phyloP scores from a whole-genome alignment of 2,888 invertebrate species.

The Eupithecia centaureata region DNA sequence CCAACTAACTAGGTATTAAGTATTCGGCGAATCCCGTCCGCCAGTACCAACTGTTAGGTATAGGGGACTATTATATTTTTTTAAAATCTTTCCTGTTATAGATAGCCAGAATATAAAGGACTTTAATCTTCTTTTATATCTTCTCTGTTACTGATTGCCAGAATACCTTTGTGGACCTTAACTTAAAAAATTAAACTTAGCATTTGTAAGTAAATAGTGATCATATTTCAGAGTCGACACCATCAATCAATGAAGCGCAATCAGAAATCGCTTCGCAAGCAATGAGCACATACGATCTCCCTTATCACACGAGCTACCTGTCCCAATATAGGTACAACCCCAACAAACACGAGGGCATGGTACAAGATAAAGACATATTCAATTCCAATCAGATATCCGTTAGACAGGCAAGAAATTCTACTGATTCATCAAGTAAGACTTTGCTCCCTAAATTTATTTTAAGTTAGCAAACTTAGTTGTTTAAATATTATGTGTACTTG shows the following conservation, averaged over 20 bases:
- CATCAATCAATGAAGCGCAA: neutral
- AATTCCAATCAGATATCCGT: neutral
- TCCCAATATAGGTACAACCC: neutral
- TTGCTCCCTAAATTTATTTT: neutral
- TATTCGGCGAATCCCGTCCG: no score
- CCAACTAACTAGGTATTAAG: no score
- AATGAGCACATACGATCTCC: neutral
- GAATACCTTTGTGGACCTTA: neutral
- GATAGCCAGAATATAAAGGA: no score
- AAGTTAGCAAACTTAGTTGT: neutral
- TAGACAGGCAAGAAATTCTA: neutral
- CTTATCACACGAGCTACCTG: neutral
- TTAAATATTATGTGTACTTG: neutral
- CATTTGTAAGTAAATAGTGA: neutral
- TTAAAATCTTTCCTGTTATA: no score
- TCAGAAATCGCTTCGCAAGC: neutral
- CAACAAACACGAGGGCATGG: neutral
- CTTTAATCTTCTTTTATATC: neutral
- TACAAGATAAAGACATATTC: neutral
- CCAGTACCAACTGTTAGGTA: no score
- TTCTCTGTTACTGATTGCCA: neutral
- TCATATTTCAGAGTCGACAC: neutral
- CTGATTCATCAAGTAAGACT: neutral
- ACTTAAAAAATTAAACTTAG: neutral
- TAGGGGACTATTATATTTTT: no score